Evolutionary conservation across 2,888 invertebrate species (phyloP), one percentile per base, ranked within the genome.

Genomic region (Pollenia angustigena): DNA sequence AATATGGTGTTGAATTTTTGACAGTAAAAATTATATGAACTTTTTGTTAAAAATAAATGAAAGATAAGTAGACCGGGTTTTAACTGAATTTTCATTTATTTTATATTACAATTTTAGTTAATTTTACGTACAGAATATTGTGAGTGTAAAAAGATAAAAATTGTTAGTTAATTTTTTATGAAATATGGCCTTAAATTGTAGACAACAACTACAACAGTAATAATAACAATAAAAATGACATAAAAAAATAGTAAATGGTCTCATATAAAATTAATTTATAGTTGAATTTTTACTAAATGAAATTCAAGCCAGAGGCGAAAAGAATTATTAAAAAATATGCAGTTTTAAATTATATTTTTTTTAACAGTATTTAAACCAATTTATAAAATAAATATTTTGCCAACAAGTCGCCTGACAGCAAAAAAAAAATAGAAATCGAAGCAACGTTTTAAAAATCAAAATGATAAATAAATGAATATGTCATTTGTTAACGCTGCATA

Each of bases 261-360:
- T 52, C 6, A 48, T 69, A 62, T 52, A 48, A 52, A 62, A 62
- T 46, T 82, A 60, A 75, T 66, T 69, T 68, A 78, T 72, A 9
- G 52, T 54, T 44, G 9, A 60, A 54, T 54, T 84, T 68, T 79
- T 60, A 85, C 80, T 80, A 62, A 75, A 44, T 80, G 74, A 44
- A 50, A 71, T 48, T 48, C 23, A 46, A 66, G 18, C 32, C 4
- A 62, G 14, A 11, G 23, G 11, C n/a, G 40, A 71, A 32, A 12
- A 54, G 0, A 12, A 42, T 12, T 52, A 71, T 50, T n/a, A 40
- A 64, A 32, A 32, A 32, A 32, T 32, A 32, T 32, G 32, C 32
- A 32, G 44, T 83, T 76, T 76, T n/a, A 75, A 74, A 66, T 1
- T 32, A 32, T 23, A 42, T 44, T 18, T 71, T 72, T 32, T 32